Base-by-base conservation (phyloP, 2,888 invertebrate species). In the Tryphoninae sp. region DNA sequence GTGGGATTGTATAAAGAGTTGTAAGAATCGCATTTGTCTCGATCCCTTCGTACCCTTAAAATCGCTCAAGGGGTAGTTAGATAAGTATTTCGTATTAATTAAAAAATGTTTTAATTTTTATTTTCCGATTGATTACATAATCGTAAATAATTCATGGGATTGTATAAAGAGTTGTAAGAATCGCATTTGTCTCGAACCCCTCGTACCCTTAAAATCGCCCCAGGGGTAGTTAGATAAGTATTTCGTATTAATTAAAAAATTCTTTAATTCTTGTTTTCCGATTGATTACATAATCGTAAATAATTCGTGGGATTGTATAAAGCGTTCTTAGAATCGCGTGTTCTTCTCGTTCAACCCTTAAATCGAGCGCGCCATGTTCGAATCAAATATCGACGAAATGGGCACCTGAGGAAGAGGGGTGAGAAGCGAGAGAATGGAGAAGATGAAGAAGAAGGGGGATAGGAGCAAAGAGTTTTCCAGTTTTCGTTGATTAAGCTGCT, bases 401-500 rank as follows among this genome's bases (percentile, higher is more conserved):
- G 22, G 26, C 53, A 51, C 45, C 40, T 23, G 2, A 19, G 23
- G 13, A 7, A 1, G 23, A 45, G 51, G 19, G 42, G 49, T 26
- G 51, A 58, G 51, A 16, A 16, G 13, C 9, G 16, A 58, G n/a
- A 65, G 22, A 59, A 49, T 33, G 45, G 59, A 51, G 68, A 23
- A 42, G 64, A 58, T 16, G 51, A 72, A 22, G 23, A 64, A 64
- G 58, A 45, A 42, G 33, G 49, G 22, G 62, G 13, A n/a, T 61
- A 16, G 22, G 51, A 13, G 65, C 19, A 74, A 16, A 40, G 55
- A 72, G 61, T 71, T 78, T 75, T 75, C 62, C 51, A 68, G 62
- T 72, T 81, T 67, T 71, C 55, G 71, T 75, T 78, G 81, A 83
- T 83, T 72, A 81, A 83, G 67, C 59, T 68, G 51, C 59, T 69